phyloP scores from a whole-genome alignment of 2,113 vertebrate genomes.

The Motacilla alba region DNA sequence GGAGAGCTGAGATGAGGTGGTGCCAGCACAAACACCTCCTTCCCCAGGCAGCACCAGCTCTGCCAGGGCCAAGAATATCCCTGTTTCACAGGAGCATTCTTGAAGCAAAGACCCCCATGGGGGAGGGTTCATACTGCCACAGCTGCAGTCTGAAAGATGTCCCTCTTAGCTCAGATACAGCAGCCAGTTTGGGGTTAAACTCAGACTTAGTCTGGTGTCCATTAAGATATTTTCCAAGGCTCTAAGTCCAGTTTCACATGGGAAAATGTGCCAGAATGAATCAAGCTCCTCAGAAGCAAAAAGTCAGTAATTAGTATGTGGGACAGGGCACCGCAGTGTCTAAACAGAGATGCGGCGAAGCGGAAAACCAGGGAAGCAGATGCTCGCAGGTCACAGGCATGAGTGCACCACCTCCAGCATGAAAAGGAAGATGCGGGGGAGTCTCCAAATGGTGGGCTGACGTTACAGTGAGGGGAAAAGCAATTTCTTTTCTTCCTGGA shows the following conservation, averaged over 20 bases:
- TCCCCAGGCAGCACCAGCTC: accelerated
- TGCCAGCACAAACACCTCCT: neutral
- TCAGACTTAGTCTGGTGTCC: conserved; percentile 45
- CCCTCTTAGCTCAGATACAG: conserved; percentile 22
- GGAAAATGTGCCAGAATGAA: conserved; percentile 80
- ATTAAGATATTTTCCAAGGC: conserved; percentile 75
- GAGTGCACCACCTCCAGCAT: conserved; percentile 25
- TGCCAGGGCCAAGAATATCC: neutral
- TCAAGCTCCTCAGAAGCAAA: conserved; percentile 73
- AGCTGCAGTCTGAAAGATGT: neutral
- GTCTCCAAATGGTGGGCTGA: conserved; percentile 29
- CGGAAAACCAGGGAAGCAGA: conserved; percentile 71
- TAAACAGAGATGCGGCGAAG: conserved; percentile 74
- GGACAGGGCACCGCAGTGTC: conserved; percentile 69
- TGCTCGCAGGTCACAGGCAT: conserved; percentile 61
- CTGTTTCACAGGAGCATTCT: accelerated
- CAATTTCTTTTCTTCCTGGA: conserved; percentile 57
- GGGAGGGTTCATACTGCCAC: neutral
- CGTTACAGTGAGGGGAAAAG: conserved; percentile 7
- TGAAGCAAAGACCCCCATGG: neutral
- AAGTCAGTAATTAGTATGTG: conserved; percentile 83
- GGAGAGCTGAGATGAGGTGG: neutral
- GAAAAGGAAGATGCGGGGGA: conserved; percentile 49
- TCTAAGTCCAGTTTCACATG: conserved; percentile 77
- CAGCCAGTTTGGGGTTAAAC: conserved; percentile 61